Evolutionary conservation across 2,113 vertebrate species (phyloP).

Genomic region (Gulo gulo): DNA sequence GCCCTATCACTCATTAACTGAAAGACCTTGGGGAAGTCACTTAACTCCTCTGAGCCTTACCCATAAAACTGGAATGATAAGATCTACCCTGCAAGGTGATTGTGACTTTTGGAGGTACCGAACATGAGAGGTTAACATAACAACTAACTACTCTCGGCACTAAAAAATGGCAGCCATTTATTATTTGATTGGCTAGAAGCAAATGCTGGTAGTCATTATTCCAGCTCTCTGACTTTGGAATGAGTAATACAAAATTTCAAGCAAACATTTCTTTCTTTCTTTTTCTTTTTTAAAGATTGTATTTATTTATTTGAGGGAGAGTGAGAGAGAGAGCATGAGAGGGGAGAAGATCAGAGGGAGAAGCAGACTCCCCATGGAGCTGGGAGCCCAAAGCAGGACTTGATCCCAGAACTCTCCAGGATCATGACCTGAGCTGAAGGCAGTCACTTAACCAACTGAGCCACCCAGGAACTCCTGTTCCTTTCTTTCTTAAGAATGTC

Average conservation of each 20-base stretch:
- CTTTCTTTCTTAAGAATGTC: not conserved
- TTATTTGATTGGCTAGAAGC: not conserved
- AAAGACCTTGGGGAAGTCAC: not conserved
- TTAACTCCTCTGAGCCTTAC: not conserved
- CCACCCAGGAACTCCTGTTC: not conserved
- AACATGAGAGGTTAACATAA: not conserved
- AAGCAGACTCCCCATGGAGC: too few species aligned
- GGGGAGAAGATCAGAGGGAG: too few species aligned
- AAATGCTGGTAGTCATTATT: not conserved
- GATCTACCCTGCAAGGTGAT: not conserved
- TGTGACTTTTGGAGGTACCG: not conserved
- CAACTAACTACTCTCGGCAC: too few species aligned
- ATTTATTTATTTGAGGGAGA: too few species aligned
- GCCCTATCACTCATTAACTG: not conserved
- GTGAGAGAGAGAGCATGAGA: too few species aligned
- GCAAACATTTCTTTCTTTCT: not conserved
- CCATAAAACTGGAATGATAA: not conserved
- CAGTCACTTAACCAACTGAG: too few species aligned
- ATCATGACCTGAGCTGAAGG: too few species aligned
- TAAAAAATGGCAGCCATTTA: not conserved
- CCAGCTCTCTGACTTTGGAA: not conserved
- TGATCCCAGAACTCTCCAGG: too few species aligned
- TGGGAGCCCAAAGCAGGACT: too few species aligned
- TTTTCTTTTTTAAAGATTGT: too few species aligned
- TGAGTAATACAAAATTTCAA: not conserved